Conservation (phyloP, 2,888 invertebrate genomes). For the Volucella inflata region DNA sequence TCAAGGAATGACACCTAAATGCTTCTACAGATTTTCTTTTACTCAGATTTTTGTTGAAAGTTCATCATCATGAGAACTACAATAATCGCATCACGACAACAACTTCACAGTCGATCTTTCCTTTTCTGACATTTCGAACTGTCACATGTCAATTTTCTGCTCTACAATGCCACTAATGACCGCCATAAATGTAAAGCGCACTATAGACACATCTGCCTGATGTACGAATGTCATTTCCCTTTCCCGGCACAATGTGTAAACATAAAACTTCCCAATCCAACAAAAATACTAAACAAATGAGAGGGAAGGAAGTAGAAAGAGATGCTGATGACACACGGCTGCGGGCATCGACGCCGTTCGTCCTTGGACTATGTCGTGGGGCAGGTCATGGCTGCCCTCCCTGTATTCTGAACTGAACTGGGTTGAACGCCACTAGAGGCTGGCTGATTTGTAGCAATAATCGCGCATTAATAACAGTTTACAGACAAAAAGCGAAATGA, state of each 20-base stretch:
- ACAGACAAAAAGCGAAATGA: constrained; percentile 60
- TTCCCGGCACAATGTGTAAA: constrained; percentile 3
- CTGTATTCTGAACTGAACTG: constrained; percentile 63
- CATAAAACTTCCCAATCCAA: constrained; percentile 13
- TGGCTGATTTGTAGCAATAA: constrained; percentile 73
- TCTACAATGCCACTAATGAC: constrained; percentile 40
- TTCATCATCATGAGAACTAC: no score
- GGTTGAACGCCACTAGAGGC: constrained; percentile 71
- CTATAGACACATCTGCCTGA: constrained; percentile 37
- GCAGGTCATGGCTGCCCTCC: constrained; percentile 72
- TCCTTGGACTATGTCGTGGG: constrained; percentile 75
- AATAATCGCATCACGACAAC: no score
- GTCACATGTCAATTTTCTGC: constrained; percentile 51
- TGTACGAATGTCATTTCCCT: neutral
- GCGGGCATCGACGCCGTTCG: constrained; percentile 45
- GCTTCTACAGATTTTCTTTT: no score
- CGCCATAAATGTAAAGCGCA: constrained; percentile 45
- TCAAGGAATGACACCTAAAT: no score
- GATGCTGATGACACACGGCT: constrained; percentile 67
- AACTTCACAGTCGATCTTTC: neutral
- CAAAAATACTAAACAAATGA: neutral
- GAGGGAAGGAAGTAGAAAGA: constrained; percentile 7
- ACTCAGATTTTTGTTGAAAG: no score
- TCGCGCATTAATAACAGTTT: constrained; percentile 75
- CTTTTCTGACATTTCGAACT: constrained; percentile 14